Percentiles rank a stretch among this genome's conserved stretches.
phyloP scores from a whole-genome alignment of 2,113 vertebrate genomes.

The Arothron firmamentum region DNA sequence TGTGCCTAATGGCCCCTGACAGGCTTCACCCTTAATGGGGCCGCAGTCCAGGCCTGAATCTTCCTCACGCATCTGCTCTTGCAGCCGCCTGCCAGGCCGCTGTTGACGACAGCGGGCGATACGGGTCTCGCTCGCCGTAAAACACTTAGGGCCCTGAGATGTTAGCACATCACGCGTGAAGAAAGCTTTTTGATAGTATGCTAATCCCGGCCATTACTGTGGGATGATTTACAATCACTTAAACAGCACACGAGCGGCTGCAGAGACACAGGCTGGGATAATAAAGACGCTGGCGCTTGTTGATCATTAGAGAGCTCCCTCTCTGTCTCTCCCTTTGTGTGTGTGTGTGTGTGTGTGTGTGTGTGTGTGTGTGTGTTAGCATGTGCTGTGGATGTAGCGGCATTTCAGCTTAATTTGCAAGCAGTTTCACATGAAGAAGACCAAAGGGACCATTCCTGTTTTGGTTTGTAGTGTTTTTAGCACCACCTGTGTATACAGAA shows the following conservation, averaged over 20 bases:
- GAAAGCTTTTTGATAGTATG: constrained; percentile 78
- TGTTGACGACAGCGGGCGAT: constrained; percentile 48
- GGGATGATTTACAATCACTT: constrained; percentile 74
- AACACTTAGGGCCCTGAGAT: constrained; percentile 72
- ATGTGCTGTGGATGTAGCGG: constrained; percentile 51
- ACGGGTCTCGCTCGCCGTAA: constrained; percentile 60
- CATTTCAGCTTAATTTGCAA: constrained; percentile 66
- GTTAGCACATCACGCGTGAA: constrained; percentile 68
- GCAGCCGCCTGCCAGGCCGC: constrained; percentile 50
- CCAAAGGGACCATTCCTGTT: constrained; percentile 30
- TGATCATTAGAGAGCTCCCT: constrained; percentile 65
- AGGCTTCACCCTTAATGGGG: constrained; percentile 75
- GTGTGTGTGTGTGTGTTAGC: constrained; percentile 21
- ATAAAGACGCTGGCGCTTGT: constrained; percentile 64
- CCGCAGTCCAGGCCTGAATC: constrained; percentile 70
- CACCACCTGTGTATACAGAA: no score
- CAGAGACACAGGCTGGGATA: constrained; percentile 54
- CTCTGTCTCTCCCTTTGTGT: constrained; percentile 17
- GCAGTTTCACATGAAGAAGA: constrained; percentile 54
- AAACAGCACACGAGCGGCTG: constrained; percentile 54
- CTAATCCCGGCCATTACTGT: constrained; percentile 72
- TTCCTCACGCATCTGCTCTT: constrained; percentile 67
- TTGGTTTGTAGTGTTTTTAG: constrained; percentile 20
- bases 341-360: constrained; percentile 2
- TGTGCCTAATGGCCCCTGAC: constrained; percentile 87